These are phyloP conservation scores for Rhamnusium bicolor DNA, from an alignment of 2,888 invertebrate genomes.

Conservation along the genomic window DNA sequence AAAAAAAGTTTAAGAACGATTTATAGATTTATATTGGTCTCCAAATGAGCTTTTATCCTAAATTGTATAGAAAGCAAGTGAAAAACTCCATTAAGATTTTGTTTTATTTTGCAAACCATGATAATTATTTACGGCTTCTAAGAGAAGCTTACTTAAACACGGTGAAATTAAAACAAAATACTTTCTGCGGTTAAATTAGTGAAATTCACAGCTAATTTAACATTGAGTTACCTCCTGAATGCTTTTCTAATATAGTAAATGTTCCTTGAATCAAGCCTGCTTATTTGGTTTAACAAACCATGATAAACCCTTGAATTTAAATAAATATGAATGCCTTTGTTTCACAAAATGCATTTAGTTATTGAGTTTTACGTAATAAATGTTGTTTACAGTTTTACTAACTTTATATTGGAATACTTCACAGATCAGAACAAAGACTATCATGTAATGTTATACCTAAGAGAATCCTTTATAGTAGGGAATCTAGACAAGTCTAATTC, in stretches of 20 bases:
- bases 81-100: too few species aligned
- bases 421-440: not conserved
- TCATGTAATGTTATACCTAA: not conserved
- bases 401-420: not conserved
- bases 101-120: too few species aligned
- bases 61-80: too few species aligned
- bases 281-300: not conserved
- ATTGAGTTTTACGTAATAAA: not conserved
- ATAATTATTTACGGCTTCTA: not conserved
- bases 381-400: not conserved
- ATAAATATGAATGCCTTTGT: conserved; percentile 9
- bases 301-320: not conserved
- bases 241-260: not conserved
- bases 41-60: too few species aligned
- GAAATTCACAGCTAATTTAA: not conserved
- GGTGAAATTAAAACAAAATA: not conserved
- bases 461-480: not conserved
- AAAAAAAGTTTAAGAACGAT: too few species aligned
- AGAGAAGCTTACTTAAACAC: not conserved
- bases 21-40: too few species aligned
- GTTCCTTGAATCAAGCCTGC: not conserved
- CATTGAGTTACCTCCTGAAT: not conserved
- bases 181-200: not conserved
- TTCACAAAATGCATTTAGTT: conserved; percentile 12
- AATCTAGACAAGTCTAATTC: too few species aligned